Percentiles rank a stretch among this genome's conserved stretches.
phyloP scores from a whole-genome alignment of 2,888 invertebrate species.

The Pseudeuparius sepicola region DNA sequence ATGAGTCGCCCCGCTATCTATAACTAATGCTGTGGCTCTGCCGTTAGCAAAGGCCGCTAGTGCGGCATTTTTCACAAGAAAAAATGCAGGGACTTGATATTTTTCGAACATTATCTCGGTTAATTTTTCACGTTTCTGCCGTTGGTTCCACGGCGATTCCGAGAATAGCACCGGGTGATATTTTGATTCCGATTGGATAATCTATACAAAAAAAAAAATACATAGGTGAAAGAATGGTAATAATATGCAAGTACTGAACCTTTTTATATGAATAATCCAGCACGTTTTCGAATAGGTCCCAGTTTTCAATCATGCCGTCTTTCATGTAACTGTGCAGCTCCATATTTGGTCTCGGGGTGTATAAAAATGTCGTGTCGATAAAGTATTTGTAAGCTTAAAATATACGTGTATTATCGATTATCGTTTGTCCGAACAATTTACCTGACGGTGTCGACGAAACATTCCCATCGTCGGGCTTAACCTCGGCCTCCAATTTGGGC shows the following conservation, averaged over 20 bases:
- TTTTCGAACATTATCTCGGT: constrained; percentile 98
- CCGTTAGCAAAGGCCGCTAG: constrained; percentile 97
- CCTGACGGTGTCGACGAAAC: constrained; percentile 30
- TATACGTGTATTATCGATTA: constrained; percentile 1
- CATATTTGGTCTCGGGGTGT: constrained; percentile 81
- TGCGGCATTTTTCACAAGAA: constrained; percentile 95
- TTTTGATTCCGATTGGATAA: constrained; percentile 88
- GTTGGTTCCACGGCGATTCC: constrained; percentile 93
- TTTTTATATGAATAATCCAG: constrained; percentile 89
- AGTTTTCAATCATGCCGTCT: constrained; percentile 98
- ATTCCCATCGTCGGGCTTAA: constrained; percentile 56
- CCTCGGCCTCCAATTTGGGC: constrained; percentile 62
- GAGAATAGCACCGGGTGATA: constrained; percentile 97
- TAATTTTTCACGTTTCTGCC: constrained; percentile 85
- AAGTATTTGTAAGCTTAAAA: constrained; percentile 55
- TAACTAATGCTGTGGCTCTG: constrained; percentile 72
- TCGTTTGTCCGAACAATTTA: constrained; percentile 18
- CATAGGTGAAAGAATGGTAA: too few species aligned
- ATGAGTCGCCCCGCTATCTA: constrained; percentile 96
- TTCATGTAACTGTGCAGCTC: constrained; percentile 91
- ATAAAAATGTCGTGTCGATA: constrained; percentile 88
- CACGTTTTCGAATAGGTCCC: constrained; percentile 97
- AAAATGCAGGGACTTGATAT: constrained; percentile 96
- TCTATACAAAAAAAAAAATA: constrained; percentile 40
- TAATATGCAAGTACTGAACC: too few species aligned